Evolutionary conservation across 2,888 invertebrate species (phyloP).

Genomic region (Endotricha flammealis): DNA sequence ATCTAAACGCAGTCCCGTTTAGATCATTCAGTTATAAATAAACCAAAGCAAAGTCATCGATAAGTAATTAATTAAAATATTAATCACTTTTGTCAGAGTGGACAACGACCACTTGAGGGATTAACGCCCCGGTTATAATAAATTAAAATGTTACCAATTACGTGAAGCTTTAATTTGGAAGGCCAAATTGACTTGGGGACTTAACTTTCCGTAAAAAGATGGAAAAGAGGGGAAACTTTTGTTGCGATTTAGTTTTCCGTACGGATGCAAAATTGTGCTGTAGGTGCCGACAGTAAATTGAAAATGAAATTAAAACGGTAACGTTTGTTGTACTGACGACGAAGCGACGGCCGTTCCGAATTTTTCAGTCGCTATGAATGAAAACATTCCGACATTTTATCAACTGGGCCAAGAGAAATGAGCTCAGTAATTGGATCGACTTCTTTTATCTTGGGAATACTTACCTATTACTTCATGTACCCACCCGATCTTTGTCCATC

Average conservation of each 20-base stretch:
- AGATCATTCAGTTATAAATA: too few relatives aligned
- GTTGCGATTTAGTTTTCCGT: constrained; percentile 24
- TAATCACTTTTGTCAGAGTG: constrained; percentile 28
- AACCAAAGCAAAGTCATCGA: too few relatives aligned
- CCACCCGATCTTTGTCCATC: constrained; percentile 1
- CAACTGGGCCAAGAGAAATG: constrained; percentile 27
- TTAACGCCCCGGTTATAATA: constrained; percentile 15
- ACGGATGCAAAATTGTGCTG: constrained; percentile 25
- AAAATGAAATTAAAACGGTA: constrained; percentile 42
- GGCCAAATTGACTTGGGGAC: constrained; percentile 9
- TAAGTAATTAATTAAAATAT: constrained; percentile 25
- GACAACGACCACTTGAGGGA: constrained; percentile 11
- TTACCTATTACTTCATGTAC: constrained; percentile 9
- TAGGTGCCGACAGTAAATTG: constrained; percentile 34
- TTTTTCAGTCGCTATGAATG: constrained; percentile 31
- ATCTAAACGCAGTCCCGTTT: too few relatives aligned
- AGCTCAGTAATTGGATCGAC: constrained; percentile 32
- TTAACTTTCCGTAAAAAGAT: constrained; percentile 17
- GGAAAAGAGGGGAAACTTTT: constrained; percentile 10
- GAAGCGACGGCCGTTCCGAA: constrained; percentile 25
- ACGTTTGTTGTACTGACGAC: constrained; percentile 34
- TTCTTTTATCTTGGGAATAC: constrained; percentile 25
- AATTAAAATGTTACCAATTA: constrained; percentile 23
- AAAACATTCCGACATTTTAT: constrained; percentile 37
- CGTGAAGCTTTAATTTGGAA: constrained; percentile 24